Conservation (phyloP, 2,888 invertebrate species). For the Dioctria rufipes region DNA sequence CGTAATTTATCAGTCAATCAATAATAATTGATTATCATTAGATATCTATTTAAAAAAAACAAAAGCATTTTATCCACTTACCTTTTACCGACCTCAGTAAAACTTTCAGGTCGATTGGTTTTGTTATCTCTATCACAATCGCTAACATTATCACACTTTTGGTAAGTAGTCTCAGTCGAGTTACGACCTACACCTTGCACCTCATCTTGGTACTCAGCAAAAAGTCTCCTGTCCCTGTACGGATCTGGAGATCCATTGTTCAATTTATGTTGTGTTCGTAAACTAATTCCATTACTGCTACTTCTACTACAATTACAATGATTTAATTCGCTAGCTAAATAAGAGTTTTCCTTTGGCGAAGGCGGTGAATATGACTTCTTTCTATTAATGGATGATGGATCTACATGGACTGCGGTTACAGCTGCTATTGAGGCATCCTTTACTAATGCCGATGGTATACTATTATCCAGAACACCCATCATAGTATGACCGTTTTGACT, state of each 20-base stretch:
- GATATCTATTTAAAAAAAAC: background rate
- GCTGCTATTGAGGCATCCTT: constrained; percentile 1
- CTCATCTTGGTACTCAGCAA: background rate
- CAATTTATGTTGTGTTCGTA: constrained; percentile 14
- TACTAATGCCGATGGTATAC: background rate
- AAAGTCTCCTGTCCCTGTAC: constrained; percentile 4
- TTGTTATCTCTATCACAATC: constrained; percentile 65
- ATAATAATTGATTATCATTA: background rate
- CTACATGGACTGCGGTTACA: background rate
- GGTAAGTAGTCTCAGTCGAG: constrained; percentile 2
- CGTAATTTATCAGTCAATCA: background rate
- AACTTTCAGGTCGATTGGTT: constrained; percentile 52
- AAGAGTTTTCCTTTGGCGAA: constrained; percentile 56
- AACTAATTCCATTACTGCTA: constrained; percentile 43
- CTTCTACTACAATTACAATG: constrained; percentile 45
- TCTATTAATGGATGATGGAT: background rate
- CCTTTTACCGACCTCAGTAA: constrained; percentile 57
- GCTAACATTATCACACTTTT: constrained; percentile 49
- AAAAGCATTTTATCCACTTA: constrained; percentile 33
- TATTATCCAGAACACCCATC: constrained; percentile 54
- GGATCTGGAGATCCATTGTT: constrained; percentile 36
- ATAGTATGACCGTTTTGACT: constrained; percentile 15
- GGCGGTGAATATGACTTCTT: constrained; percentile 49
- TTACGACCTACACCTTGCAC: background rate
- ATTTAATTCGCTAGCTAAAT: constrained; percentile 58